A percentile compares a stretch with the other conserved stretches of the same genome.
phyloP scores from a whole-genome alignment of 2,888 invertebrate genomes.

The Branchipolynoe longqiensis region DNA sequence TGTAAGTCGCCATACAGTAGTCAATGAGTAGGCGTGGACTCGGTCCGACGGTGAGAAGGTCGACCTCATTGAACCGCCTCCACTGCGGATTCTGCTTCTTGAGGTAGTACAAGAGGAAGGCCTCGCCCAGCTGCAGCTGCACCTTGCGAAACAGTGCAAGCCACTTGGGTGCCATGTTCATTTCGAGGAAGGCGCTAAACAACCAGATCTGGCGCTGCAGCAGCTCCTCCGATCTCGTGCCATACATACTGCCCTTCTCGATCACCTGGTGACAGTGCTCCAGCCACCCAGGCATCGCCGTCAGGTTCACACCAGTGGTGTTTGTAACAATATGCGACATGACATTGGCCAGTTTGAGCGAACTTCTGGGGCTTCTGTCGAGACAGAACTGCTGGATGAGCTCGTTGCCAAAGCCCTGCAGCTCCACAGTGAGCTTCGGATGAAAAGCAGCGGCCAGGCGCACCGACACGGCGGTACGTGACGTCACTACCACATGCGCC shows the following conservation, averaged over 20 bases:
- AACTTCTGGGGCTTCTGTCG: not conserved
- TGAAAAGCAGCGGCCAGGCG: not conserved
- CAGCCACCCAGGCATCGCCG: slow-evolving; percentile 36
- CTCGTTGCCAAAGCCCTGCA: not conserved
- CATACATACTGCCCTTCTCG: not conserved
- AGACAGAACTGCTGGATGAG: not conserved
- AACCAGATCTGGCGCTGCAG: not conserved
- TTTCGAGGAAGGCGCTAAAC: not conserved
- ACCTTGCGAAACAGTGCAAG: not conserved
- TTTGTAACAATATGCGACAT: not conserved
- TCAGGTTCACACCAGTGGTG: not conserved
- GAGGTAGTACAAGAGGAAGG: not conserved
- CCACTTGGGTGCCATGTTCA: not conserved
- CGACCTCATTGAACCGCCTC: not conserved
- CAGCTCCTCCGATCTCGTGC: not conserved
- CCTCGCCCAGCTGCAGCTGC: not conserved
- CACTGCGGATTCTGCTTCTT: not conserved
- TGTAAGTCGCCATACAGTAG: slow-evolving; percentile 26
- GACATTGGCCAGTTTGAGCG: not conserved
- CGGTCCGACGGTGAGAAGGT: not conserved
- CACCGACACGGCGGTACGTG: not conserved
- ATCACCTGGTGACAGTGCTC: not conserved
- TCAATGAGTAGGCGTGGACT: not conserved
- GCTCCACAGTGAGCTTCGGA: slow-evolving; percentile 32
- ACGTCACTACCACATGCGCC: slow-evolving; percentile 22